Evolutionary conservation across 2,888 invertebrate species (phyloP).

Genomic region (Pterobdella sp.): DNA sequence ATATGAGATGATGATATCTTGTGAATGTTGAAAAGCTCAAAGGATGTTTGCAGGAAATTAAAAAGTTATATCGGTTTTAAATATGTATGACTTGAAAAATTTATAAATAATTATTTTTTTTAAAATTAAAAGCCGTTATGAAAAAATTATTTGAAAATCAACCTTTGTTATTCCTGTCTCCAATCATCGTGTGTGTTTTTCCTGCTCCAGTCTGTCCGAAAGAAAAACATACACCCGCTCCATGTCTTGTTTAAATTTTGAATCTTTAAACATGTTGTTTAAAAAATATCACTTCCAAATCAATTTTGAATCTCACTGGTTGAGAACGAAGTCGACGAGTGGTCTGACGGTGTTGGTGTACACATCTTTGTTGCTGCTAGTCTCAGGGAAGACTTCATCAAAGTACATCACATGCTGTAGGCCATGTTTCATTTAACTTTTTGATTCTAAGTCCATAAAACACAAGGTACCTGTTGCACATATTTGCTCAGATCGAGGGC

Average conservation of each 20-base stretch:
- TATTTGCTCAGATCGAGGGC: slow-evolving; percentile 48
- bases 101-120: too few species aligned
- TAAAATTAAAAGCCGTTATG: too few species aligned
- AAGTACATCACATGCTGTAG: slow-evolving; percentile 49
- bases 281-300: too few species aligned
- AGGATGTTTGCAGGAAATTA: too few species aligned
- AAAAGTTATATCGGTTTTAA: too few species aligned
- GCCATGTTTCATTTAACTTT: neutral
- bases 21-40: too few species aligned
- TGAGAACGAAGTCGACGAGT: slow-evolving; percentile 45
- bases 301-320: slow-evolving; percentile 47
- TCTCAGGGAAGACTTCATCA: slow-evolving; percentile 49
- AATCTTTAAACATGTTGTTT: slow-evolving; percentile 2
- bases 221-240: slow-evolving; percentile 49
- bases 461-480: slow-evolving; percentile 44
- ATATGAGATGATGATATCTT: too few species aligned
- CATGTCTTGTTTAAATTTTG: slow-evolving; percentile 39
- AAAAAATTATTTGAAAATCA: too few species aligned
- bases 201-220: slow-evolving; percentile 51
- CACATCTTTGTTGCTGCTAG: slow-evolving; percentile 46
- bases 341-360: slow-evolving; percentile 46
- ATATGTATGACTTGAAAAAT: too few species aligned
- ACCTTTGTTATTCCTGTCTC: slow-evolving; percentile 38
- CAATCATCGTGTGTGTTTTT: slow-evolving; percentile 50
- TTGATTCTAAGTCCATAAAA: neutral